A percentile compares a stretch with the other conserved stretches of the same genome.
Evolutionary conservation across 2,888 invertebrate species (phyloP).

Genomic region (Brassicogethes aeneus): DNA sequence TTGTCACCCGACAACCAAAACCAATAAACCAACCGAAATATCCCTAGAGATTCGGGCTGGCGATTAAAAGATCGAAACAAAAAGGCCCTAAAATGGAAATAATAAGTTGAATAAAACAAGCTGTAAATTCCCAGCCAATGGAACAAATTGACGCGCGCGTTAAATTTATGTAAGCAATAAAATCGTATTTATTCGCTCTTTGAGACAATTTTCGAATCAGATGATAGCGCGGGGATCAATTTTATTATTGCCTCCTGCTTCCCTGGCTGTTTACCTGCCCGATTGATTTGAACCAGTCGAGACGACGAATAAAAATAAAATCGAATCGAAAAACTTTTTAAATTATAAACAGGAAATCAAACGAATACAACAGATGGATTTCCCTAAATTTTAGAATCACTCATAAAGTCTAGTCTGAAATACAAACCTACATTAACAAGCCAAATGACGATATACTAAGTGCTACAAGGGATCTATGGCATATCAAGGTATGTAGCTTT

Average conservation of each 20-base stretch:
- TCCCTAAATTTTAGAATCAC: too few species aligned
- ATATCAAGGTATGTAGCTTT: too few species aligned
- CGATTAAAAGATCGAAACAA: neutral
- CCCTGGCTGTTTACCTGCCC: conserved; percentile 1
- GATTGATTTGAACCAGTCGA: neutral
- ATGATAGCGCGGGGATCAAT: conserved; percentile 14
- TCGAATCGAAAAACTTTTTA: neutral
- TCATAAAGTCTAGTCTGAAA: too few species aligned
- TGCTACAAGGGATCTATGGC: too few species aligned
- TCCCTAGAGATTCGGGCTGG: neutral
- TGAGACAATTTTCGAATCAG: conserved; percentile 15
- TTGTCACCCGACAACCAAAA: too few species aligned
- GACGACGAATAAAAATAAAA: neutral
- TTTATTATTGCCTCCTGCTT: conserved; percentile 4
- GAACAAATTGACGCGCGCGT: conserved; percentile 3
- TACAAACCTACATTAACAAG: too few species aligned
- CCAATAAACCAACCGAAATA: too few species aligned
- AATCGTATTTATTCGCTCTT: conserved; percentile 12
- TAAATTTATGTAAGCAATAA: conserved; percentile 9
- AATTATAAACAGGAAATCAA: neutral
- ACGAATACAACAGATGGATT: too few species aligned
- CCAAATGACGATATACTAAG: too few species aligned
- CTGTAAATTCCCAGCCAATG: conserved; percentile 2
- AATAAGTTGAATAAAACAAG: conserved; percentile 1
- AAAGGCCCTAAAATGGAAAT: neutral